phyloP scores from a whole-genome alignment of 1,140 invertebrate genomes.

The Gryllus bimaculatus region DNA sequence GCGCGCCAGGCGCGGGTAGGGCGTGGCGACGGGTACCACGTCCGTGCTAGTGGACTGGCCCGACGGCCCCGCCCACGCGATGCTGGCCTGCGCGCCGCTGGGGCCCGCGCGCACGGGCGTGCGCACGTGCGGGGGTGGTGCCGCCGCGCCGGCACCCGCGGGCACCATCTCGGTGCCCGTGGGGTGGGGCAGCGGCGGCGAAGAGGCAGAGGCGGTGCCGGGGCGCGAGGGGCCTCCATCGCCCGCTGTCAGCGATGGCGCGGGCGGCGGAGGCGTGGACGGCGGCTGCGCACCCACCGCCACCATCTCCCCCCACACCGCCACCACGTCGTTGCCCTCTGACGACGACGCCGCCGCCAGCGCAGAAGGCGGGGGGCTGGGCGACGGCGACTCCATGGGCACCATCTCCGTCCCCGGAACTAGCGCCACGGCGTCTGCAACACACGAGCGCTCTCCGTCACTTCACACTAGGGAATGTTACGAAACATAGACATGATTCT shows the following conservation, averaged over 20 bases:
- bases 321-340: neutral
- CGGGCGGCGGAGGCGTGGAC: neutral
- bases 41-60: neutral
- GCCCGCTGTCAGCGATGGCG: too few species aligned
- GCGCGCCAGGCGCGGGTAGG: neutral
- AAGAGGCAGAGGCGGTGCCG: neutral
- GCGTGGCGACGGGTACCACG: conserved; percentile 7
- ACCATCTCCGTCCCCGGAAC: neutral
- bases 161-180: neutral
- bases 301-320: neutral
- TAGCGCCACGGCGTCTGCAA: neutral
- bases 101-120: neutral
- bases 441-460: too few species aligned
- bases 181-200: neutral
- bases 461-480: too few species aligned
- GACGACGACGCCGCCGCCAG: neutral
- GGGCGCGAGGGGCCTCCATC: neutral
- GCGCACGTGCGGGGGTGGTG: neutral
- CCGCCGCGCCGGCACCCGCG: too few species aligned
- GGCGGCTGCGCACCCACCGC: neutral
- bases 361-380: neutral
- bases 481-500: too few species aligned
- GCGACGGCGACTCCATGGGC: neutral
- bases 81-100: neutral
- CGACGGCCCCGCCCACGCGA: neutral